Conservation (phyloP, 2,113 vertebrate genomes). For the Pluvialis apricaria region DNA sequence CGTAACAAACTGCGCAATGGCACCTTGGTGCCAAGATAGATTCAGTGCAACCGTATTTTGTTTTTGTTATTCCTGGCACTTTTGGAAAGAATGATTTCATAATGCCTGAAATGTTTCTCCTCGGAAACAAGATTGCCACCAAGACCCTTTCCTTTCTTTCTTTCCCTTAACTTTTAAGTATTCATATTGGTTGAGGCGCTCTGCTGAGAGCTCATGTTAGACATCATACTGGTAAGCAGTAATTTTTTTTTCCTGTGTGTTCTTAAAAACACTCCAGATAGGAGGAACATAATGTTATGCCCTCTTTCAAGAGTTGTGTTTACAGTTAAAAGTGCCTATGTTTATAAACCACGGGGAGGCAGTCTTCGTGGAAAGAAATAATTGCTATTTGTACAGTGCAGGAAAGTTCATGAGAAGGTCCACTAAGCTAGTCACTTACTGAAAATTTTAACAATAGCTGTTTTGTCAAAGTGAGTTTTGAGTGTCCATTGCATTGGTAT, state of each 20-base stretch:
- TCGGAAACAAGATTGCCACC: slow-evolving; percentile 6
- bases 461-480: not conserved
- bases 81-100: slow-evolving; percentile 4
- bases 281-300: not conserved
- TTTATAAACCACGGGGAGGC: not conserved
- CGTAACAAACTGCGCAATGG: not conserved
- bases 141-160: not conserved
- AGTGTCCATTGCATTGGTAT: not conserved
- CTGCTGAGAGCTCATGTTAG: not conserved
- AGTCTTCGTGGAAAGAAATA: not conserved
- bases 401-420: not conserved
- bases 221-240: not conserved
- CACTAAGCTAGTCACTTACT: not conserved
- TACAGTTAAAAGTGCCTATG: not conserved
- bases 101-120: slow-evolving; percentile 19
- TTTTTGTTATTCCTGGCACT: slow-evolving; percentile 35
- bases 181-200: not conserved
- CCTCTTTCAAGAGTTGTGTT: not conserved
- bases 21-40: not conserved
- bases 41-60: not conserved
- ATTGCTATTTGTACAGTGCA: not conserved
- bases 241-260: not conserved
- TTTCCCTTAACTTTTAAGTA: not conserved
- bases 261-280: not conserved
- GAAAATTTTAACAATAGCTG: not conserved